Base-by-base conservation (phyloP, 1,140 invertebrate genomes). In the Dysdera silvatica region DNA sequence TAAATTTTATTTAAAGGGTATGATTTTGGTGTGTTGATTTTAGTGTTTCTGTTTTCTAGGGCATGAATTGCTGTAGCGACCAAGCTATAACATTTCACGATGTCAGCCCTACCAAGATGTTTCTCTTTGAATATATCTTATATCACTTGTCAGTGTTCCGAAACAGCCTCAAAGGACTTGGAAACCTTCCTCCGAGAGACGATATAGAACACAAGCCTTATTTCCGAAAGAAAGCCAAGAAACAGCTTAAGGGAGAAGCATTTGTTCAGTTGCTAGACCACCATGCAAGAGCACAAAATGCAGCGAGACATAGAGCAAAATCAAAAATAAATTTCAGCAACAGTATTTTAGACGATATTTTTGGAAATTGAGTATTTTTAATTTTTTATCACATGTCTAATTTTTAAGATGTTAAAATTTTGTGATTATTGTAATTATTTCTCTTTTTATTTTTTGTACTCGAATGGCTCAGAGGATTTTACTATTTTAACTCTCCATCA, bases 71-170 rank as follows among this genome's bases (percentile, higher is more conserved):
- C 51, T 79, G 78, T 62, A 80, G 78, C 70, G 75, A 78, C 65
- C 71, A 71, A 66, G 73, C 77, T 16, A 76, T 79, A n/a, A 74
- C 75, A 33, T 80, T 79, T 65, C 74, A 76, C 71, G 76, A 74
- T 1, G 74, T 78, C 64, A 51, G 71, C 4, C 75, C 75, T 47
- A 71, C 75, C 55, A 72, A 76, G 26, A 73, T 76, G 72, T 75
- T 68, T 31, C 56, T 71, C 40, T 66, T 69, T 45, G 69, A 71
- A 53, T 71, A 71, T 26, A 20, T 68, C 14, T 35, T 66, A 29
- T 68, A 71, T 61, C 70, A 71, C 47, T 59, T 70, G 41, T 20
- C 45, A 26, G 54, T 56, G 45, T 68, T 71, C 28, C 64, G 23
- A 26, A 43, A 66, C 6, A 68, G 67, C 51, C 53, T 52, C 1